Evolutionary conservation across 2,888 invertebrate genomes (phyloP).

Genomic region (Syrista parreyssii): DNA sequence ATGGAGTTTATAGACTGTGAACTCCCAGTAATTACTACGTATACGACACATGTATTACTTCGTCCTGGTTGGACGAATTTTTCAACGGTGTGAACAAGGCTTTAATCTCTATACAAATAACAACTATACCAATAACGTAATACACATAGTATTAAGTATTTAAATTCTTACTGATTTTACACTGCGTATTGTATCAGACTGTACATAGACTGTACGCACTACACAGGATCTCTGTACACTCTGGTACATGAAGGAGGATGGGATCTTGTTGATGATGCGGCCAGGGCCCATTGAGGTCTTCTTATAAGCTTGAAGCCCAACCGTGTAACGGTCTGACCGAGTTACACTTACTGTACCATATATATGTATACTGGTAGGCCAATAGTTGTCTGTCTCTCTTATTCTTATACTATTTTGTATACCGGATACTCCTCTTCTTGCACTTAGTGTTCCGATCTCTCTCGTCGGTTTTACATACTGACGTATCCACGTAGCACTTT

Average conservation of each 20-base stretch:
- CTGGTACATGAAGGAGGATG: background rate
- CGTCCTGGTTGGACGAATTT: background rate
- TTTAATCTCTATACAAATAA: background rate
- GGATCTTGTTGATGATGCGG: constrained; percentile 28
- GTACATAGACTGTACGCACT: background rate
- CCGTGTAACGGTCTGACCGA: constrained; percentile 56
- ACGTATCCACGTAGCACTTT: background rate
- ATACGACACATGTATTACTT: background rate
- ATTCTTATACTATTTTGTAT: background rate
- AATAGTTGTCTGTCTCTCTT: background rate
- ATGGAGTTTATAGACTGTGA: background rate
- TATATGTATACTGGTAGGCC: background rate
- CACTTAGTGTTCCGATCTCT: background rate
- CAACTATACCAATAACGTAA: background rate
- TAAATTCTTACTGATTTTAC: background rate
- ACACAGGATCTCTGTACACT: background rate
- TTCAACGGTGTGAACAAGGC: background rate
- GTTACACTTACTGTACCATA: constrained; percentile 31
- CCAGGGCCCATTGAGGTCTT: constrained; percentile 55
- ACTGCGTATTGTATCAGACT: background rate
- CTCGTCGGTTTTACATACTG: background rate
- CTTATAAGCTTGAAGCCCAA: constrained; percentile 32
- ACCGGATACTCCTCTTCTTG: background rate
- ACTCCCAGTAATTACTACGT: background rate
- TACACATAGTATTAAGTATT: background rate